phyloP scores from a whole-genome alignment of 2,888 invertebrate genomes.

The Dolomedes plantarius region DNA sequence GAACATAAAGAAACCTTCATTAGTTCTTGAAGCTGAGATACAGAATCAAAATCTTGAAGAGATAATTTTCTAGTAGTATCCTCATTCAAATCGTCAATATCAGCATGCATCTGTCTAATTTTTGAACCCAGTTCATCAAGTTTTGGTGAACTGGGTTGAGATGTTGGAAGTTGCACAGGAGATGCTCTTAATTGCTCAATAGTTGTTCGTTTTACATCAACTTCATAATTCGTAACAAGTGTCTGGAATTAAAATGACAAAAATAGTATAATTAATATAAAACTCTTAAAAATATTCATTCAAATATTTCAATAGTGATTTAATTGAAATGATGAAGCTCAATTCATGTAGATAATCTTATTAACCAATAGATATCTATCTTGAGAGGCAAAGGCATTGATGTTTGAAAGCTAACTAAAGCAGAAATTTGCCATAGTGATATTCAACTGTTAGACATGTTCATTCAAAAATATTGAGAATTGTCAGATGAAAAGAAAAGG shows the following conservation, averaged over 20 bases:
- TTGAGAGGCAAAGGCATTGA: too few relatives aligned
- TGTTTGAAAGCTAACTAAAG: too few relatives aligned
- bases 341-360: too few relatives aligned
- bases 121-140: slow-evolving; percentile 54
- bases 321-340: too few relatives aligned
- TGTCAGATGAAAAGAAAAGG: too few relatives aligned
- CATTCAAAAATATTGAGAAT: too few relatives aligned
- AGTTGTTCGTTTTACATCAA: slow-evolving; percentile 60
- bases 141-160: slow-evolving; percentile 62
- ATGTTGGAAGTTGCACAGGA: slow-evolving; percentile 63
- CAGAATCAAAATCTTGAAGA: slow-evolving; percentile 39
- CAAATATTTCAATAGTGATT: background rate
- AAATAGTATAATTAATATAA: too few relatives aligned
- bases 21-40: slow-evolving; percentile 11
- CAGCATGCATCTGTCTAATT: slow-evolving; percentile 20
- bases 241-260: slow-evolving; percentile 2
- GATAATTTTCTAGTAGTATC: slow-evolving; percentile 1
- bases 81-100: slow-evolving; percentile 39
- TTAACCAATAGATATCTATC: too few relatives aligned
- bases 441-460: too few relatives aligned
- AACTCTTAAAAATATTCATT: background rate
- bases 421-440: too few relatives aligned
- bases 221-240: slow-evolving; percentile 51
- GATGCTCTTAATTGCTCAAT: slow-evolving; percentile 68
- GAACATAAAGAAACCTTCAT: slow-evolving; percentile 30